Percentiles rank a stretch among this genome's conserved stretches.
These are phyloP conservation scores for Drosophila meridiana DNA, from an alignment of 2,888 invertebrate genomes.

Conservation along the genomic window DNA sequence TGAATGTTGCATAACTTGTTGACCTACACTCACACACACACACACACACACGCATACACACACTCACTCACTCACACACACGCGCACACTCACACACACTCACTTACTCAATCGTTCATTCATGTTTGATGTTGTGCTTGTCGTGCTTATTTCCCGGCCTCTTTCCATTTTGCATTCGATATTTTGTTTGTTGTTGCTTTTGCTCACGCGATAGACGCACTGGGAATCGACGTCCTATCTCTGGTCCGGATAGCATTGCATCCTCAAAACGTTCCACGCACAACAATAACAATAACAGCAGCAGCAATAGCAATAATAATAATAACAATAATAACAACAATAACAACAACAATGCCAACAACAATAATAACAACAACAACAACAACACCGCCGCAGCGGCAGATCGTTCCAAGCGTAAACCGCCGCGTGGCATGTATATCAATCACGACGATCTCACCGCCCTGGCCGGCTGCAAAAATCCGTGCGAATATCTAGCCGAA, in stretches of 20 bases:
- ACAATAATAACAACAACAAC: not conserved
- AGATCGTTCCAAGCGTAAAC: slow-evolving; percentile 91
- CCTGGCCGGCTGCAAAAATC: slow-evolving; percentile 88
- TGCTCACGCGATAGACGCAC: slow-evolving; percentile 88
- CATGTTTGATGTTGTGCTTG: slow-evolving; percentile 23
- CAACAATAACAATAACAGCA: slow-evolving; percentile 39
- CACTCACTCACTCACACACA: not conserved
- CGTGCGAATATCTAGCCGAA: slow-evolving; percentile 93
- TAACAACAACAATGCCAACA: not conserved
- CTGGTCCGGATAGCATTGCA: slow-evolving; percentile 86
- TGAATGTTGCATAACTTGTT: slow-evolving; percentile 33
- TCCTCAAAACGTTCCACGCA: slow-evolving; percentile 83
- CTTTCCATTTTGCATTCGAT: not conserved
- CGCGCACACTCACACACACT: slow-evolving; percentile 3
- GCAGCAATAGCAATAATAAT: not conserved
- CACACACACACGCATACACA: slow-evolving; percentile 1
- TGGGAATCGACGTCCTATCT: slow-evolving; percentile 92
- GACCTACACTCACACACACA: slow-evolving; percentile 13
- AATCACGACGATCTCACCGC: slow-evolving; percentile 98
- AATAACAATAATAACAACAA: not conserved
- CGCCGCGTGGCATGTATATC: slow-evolving; percentile 98
- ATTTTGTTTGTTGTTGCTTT: not conserved
- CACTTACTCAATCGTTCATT: slow-evolving; percentile 1
- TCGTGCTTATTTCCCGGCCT: not conserved
- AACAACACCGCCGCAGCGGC: slow-evolving; percentile 77